phyloP scores from a whole-genome alignment of 2,113 vertebrate species.

The Vidua chalybeata region DNA sequence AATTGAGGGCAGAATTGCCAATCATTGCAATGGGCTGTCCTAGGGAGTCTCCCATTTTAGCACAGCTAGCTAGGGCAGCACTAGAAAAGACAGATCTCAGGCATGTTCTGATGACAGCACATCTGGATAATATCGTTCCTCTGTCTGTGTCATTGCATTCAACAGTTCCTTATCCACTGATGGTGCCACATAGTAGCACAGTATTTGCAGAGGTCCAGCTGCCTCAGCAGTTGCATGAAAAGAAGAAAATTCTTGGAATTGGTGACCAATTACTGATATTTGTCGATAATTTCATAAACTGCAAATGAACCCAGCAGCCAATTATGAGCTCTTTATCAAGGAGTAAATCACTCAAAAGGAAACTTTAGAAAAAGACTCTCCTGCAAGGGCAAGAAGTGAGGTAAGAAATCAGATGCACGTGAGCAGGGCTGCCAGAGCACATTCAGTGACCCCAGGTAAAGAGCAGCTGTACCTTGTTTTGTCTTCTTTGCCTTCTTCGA shows the following conservation, averaged over 20 bases:
- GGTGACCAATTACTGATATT: neutral
- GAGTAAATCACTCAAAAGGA: neutral
- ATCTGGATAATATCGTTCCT: fast-evolving
- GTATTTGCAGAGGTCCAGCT: neutral
- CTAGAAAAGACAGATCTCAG: neutral
- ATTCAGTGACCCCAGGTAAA: neutral
- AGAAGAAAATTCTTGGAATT: neutral
- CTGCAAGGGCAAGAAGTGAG: neutral
- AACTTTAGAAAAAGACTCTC: neutral
- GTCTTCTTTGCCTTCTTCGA: constrained; percentile 88
- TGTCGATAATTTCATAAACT: neutral
- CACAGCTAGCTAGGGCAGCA: neutral
- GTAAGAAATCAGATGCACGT: neutral
- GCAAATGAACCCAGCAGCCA: neutral
- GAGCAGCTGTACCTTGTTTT: constrained; percentile 83
- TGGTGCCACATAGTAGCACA: neutral
- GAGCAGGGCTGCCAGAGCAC: neutral
- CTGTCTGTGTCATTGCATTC: neutral
- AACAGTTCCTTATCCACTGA: neutral
- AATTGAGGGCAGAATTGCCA: neutral
- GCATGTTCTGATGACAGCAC: neutral
- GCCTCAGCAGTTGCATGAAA: neutral
- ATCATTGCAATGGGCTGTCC: neutral
- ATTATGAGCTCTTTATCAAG: neutral
- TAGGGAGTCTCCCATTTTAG: neutral